Conservation (phyloP, 2,797 vertebrate genomes). For the Sebastes diploproa region DNA sequence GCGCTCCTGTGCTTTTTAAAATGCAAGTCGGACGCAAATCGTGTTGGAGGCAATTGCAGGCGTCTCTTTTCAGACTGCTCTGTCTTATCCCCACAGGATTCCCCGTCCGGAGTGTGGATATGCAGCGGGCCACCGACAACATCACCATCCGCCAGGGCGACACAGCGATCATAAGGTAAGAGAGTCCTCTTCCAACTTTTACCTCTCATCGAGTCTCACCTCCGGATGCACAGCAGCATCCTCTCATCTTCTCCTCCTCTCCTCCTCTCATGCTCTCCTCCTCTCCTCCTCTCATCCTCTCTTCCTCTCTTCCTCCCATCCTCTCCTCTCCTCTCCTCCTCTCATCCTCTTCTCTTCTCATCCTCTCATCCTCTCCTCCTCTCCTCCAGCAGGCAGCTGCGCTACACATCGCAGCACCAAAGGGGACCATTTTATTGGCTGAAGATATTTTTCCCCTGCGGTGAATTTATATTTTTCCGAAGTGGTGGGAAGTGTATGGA, state of each 20-base stretch:
- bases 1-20: conserved; percentile 48
- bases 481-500: neutral
- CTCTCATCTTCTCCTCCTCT: no score
- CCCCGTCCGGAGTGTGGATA: conserved; percentile 98
- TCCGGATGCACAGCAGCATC: conserved; percentile 11
- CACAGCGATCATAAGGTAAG: conserved; percentile 98
- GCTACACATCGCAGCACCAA: neutral
- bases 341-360: neutral
- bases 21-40: conserved; percentile 92
- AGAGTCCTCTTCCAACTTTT: conserved; percentile 73
- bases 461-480: neutral
- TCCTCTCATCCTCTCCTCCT: no score
- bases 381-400: neutral
- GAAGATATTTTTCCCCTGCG: neutral
- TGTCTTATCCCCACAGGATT: conserved; percentile 99
- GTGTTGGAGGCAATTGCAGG: conserved; percentile 93
- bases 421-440: neutral
- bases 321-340: no score
- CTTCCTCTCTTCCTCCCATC: neutral
- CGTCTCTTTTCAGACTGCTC: conserved; percentile 96
- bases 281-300: neutral
- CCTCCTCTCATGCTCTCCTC: neutral
- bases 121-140: conserved; percentile 98
- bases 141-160: conserved; percentile 99
- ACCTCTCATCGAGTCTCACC: conserved; percentile 18